Conservation (phyloP, 2,797 vertebrate species). For the Liparis tanakae region DNA sequence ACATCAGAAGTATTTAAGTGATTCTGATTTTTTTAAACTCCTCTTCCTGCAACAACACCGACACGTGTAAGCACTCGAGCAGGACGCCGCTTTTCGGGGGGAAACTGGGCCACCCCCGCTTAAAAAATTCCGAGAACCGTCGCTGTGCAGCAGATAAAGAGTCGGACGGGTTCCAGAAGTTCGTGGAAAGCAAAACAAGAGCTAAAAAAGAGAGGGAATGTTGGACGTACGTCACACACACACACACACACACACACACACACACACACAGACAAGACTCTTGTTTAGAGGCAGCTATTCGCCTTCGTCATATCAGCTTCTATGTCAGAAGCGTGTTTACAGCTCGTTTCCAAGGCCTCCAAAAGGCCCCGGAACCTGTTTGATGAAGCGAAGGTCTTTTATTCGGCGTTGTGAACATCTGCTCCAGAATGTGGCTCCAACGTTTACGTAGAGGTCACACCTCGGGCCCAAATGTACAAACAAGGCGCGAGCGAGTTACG, state of each 20-base stretch:
- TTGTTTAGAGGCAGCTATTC: not conserved
- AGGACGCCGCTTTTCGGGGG: not conserved
- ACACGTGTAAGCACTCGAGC: not conserved
- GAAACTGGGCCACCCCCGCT: not conserved
- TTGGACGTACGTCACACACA: not conserved
- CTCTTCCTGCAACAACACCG: not conserved
- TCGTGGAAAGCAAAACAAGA: not conserved
- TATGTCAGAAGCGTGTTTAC: not conserved
- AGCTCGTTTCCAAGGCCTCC: not conserved
- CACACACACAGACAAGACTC: not conserved
- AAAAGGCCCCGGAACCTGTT: not conserved
- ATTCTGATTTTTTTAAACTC: not conserved
- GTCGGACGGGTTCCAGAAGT: not conserved
- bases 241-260: not conserved
- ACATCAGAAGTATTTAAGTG: not conserved
- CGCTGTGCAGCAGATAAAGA: not conserved
- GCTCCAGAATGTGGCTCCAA: not conserved
- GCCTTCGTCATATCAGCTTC: not conserved
- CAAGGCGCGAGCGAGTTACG: not conserved
- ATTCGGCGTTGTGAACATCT: not conserved
- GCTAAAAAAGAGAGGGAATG: not conserved
- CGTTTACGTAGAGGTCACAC: not conserved
- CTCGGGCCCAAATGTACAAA: not conserved
- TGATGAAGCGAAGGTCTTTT: not conserved
- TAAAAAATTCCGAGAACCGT: not conserved